Evolutionary conservation across 2,797 vertebrate genomes (phyloP).

Genomic region (Silurus aristotelis): DNA sequence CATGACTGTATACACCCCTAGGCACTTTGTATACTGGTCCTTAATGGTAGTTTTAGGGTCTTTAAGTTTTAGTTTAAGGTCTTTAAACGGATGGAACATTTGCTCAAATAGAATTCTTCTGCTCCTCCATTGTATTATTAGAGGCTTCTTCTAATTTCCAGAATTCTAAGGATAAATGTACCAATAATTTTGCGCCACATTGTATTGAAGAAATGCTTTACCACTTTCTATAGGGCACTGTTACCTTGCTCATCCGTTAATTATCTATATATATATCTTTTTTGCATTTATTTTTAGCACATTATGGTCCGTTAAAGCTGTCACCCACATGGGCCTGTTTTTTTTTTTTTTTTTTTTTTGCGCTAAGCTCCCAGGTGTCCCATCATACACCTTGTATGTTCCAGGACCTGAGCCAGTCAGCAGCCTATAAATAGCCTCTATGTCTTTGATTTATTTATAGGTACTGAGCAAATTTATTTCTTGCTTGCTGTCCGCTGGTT

Average conservation of each 20-base stretch:
- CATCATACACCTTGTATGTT: constrained; percentile 36
- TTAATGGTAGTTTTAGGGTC: background rate
- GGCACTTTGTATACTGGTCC: background rate
- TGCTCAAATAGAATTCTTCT: background rate
- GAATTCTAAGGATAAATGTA: background rate
- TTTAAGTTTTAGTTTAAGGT: background rate
- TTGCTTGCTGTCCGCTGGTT: constrained; percentile 10
- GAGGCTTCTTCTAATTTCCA: background rate
- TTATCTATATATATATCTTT: too few relatives aligned
- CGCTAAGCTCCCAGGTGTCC: constrained; percentile 43
- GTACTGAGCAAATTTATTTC: background rate
- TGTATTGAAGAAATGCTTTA: background rate
- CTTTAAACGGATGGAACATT: background rate
- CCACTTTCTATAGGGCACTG: background rate
- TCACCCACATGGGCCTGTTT: constrained; percentile 35
- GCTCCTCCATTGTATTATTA: background rate
- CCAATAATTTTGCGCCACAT: background rate
- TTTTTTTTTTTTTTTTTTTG: constrained; percentile 61
- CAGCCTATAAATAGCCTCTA: constrained; percentile 43
- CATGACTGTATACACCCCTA: background rate
- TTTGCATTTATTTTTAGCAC: constrained; percentile 11
- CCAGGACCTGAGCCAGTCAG: constrained; percentile 41
- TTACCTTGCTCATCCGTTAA: background rate
- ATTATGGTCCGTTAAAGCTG: constrained; percentile 44
- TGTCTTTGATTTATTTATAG: constrained; percentile 18